Base-by-base conservation (phyloP, 2,888 invertebrate species). In the Orthosia cruda region DNA sequence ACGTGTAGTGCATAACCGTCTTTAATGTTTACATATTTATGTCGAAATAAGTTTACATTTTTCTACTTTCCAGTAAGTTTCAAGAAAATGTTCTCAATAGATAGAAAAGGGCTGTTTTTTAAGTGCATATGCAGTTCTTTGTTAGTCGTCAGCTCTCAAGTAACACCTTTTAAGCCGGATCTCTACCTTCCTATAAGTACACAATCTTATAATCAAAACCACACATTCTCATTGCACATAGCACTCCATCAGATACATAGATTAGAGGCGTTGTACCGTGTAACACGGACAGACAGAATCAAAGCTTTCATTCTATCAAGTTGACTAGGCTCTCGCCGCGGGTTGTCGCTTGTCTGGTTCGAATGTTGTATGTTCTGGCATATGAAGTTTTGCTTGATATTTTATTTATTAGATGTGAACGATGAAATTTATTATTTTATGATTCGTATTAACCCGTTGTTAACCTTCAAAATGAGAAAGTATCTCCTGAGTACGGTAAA, bases 261-360 rank as follows among this genome's bases (percentile, higher is more conserved):
- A 69, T 72, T 18, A 69, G 32, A 81, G 71, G 68, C 65, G 83
- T 71, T 74, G 74, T 67, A 71, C 74, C 81, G 50, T 84, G 45
- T 77, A 78, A 85, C 71, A 62, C 16, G 59, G 52, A 64, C 62
- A 16, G 85, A 81, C 83, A 71, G 81, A 74, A 64, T 68, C 71
- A 62, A 70, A 74, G 59, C 66, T 63, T 70, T 76, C 62, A 40
- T 61, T 66, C 4, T 50, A 47, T 58, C 23, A 49, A 61, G n/a
- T 58, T 49, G 54, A 13, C 67, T 68, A 32, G 52, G 18, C 76
- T 76, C 61, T 61, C 73, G 63, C 61, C 55, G 45, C 59, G 66
- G 57, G 40, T 61, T 83, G 75, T 74, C 74, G 13, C 52, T 54
- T 59, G 75, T 83, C 59, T 50, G 40, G 52, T 55, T 64, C 49